phyloP scores from a whole-genome alignment of 2,797 vertebrate species.

The Thamnophis elegans region DNA sequence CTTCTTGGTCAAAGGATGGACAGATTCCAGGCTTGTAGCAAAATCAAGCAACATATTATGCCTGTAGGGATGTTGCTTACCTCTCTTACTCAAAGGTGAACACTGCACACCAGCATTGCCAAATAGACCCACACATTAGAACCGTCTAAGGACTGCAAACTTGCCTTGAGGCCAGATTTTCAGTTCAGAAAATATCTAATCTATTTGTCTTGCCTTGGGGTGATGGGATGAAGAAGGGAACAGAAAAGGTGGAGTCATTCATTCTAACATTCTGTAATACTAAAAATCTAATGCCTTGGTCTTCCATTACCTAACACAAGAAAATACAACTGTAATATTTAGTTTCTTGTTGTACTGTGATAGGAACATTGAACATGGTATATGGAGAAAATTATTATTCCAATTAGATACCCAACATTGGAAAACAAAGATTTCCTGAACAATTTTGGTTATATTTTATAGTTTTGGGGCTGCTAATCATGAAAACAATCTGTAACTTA shows the following conservation, averaged over 20 bases:
- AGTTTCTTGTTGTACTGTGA: neutral
- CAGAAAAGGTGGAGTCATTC: neutral
- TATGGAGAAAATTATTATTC: neutral
- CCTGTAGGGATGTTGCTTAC: neutral
- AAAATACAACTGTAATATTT: neutral
- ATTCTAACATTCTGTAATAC: neutral
- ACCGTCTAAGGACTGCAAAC: neutral
- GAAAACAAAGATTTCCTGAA: neutral
- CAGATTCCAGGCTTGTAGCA: neutral
- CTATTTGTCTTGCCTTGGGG: neutral
- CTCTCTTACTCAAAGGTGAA: neutral
- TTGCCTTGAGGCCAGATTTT: neutral
- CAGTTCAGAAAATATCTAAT: neutral
- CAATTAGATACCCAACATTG: neutral
- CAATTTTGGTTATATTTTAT: neutral
- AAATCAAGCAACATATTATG: neutral
- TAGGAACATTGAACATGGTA: neutral
- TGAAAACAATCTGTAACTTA: neutral
- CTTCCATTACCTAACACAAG: neutral
- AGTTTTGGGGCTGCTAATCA: neutral
- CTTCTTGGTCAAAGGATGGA: neutral
- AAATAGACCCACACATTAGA: neutral
- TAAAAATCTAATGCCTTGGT: neutral
- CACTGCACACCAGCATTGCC: neutral
- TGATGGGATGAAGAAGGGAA: neutral